These are phyloP conservation scores for Candidula unifasciata DNA, from an alignment of 2,888 invertebrate species.

Conservation along the genomic window DNA sequence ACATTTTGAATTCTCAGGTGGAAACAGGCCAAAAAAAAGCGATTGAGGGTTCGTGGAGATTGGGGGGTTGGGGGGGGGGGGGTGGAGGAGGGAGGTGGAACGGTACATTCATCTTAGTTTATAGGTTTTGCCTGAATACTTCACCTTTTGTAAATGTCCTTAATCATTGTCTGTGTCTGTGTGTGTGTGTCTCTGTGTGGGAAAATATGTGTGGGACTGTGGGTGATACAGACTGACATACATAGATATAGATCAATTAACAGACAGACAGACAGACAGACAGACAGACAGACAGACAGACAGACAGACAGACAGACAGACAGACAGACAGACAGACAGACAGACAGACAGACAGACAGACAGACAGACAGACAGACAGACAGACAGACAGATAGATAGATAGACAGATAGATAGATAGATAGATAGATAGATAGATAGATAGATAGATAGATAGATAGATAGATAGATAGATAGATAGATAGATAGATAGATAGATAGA, in stretches of 20 bases:
- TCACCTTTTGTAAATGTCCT: not conserved
- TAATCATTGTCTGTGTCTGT: not conserved
- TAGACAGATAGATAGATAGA: constrained; percentile 25
- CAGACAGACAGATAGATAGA: not conserved
- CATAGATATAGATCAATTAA: not conserved
- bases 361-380: not conserved
- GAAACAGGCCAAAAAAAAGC: no score
- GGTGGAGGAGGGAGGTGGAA: no score
- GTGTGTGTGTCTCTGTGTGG: not conserved
- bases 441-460: not conserved
- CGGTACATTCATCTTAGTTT: no score
- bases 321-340: constrained; percentile 28
- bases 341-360: not conserved
- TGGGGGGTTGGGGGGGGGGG: no score
- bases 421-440: constrained; percentile 29
- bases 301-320: constrained; percentile 33
- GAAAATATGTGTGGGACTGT: not conserved
- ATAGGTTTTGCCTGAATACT: no score
- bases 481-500: no score
- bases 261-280: constrained; percentile 7
- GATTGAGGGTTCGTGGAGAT: no score
- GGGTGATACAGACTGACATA: not conserved
- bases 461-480: no score
- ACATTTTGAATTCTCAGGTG: no score
- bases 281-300: constrained; percentile 1